Evolutionary conservation across 2,797 vertebrate genomes (phyloP), one percentile per base, ranked within the genome.

Genomic region (Limosa lapponica): DNA sequence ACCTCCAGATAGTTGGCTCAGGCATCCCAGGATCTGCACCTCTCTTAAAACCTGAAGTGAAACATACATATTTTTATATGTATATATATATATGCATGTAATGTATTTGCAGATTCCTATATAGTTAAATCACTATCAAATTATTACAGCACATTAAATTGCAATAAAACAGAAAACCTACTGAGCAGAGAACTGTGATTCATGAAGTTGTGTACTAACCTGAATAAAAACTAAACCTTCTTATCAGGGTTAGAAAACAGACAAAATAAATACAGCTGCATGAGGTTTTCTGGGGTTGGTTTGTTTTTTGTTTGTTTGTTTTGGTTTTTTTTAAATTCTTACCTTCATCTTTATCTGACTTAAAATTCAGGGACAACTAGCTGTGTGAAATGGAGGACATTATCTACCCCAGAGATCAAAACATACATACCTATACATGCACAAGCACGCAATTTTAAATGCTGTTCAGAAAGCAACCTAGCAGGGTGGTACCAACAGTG

Each of bases 11-110:
- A 10, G 97, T 99, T 27, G 99, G 99, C 79, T 99, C 99, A 17
- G 99, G 99, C 99, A 99, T 99, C 74, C 99, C 99, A 84, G 99
- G 99, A 97, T 99, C 99, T 69, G 99, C 99, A 93, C 99, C 99
- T 93, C 99, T 99, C 90, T 98, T 99, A 97, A 99, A 99, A 94
- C 99, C 99, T 99, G 62, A 90, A 96, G 73, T 44, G 22, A 96
- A 97, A 95, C 62, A 96, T 7, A 94, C 16, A 55, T 90, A 51
- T 51, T 51, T 51, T 16, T 52, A 30, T 8, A 49, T 17, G 30
- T 58, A 91, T 19, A 75, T 43, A 89, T 13, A 93, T 41, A 77
- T 32, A 36, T 44, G 72, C 30, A 80, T 18, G 58, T 20, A 71
- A 70, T 19, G 13, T 27, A 75, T 27, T 66, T 22, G 23, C 37